Base-by-base conservation (phyloP, 2,113 vertebrate species). In the Eclectus roratus region DNA sequence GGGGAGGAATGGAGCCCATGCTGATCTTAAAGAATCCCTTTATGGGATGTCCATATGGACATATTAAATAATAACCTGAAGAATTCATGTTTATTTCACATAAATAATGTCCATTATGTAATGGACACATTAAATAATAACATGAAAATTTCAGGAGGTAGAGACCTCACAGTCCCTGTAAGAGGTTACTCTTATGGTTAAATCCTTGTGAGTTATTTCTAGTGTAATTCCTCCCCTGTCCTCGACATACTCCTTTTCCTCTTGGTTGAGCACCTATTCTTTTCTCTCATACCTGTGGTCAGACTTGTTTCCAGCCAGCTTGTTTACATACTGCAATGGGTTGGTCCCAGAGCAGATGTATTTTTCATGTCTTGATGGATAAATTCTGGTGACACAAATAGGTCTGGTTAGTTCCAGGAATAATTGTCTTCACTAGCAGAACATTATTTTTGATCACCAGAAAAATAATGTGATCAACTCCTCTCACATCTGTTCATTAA, bases 401-500 rank as follows among this genome's bases (percentile, higher is more conserved):
- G 53, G 81, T 73, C 94, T 83, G 71, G 46, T 86, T 94, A 86
- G 89, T 94, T 92, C 77, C 94, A 93, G 90, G 79, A 85, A 41
- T 93, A 96, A 94, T 96, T 92, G 80, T 93, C 80, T 85, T 89
- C 80, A 63, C 88, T 88, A 80, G 69, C 87, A 89, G 85, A 92
- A 95, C 71, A 83, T 92, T 92, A 85, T 86, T 96, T 88, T 91
- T 95, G 94, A 89, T 96, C 79, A 93, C 56, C 83, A 94, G 87
- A 85, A 96, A 89, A 96, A 94, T 91, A 92, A 88, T 17, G 13
- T 91, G 92, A 96, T 94, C 85, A 85, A 82, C 68, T 89, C 33
- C 77, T 91, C 94, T 89, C 89, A 96, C 93, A 96, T 97, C 97
- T 97, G 92, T 88, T 96, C 77, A 86, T 95, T 95, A 95, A 96